Evolutionary conservation across 2,888 invertebrate genomes (phyloP), one percentile per base, ranked within the genome.

Genomic region (Sminthurides aquaticus): DNA sequence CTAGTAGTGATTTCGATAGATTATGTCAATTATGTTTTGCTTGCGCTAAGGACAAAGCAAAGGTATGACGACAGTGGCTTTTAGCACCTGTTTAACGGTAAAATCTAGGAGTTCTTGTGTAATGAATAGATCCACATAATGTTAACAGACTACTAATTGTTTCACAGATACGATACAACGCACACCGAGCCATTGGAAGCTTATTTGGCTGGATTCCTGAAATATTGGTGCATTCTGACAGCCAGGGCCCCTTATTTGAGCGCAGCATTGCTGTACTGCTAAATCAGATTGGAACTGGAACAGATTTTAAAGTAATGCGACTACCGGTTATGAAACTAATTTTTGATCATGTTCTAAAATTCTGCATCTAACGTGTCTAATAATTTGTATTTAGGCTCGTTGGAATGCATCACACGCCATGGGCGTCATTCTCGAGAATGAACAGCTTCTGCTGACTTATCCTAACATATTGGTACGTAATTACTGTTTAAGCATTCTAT

Each of bases 321-420:
- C n/a, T 18, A 49, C 20, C 3, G 29, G 29, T 18, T 59, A 18
- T 57, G 24, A 24, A 11, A 59, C 2, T 43, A 8, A 2, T 57
- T 20, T 5, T 24, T 11, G 3, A 20, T 11, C 8, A 26, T 29
- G 2, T 57, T 28, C 3, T 3, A 25, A 3, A 2, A 22, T 8
- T 18, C 18, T 11, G n/a, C n/a, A n/a, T n/a, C n/a, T n/a, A n/a
- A n/a, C n/a, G 52, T 20, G 5, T 52, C n/a, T 34, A 34, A 34
- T 20, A 28, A 18, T 55, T 28, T 22, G 3, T 2, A 2, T 25
- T 28, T 29, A 66, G 66, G 66, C 62, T 28, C 66, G 66, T 43
- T 66, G 66, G 66, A 66, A 66, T 59, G 66, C 66, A 18, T 52
- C 66, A 15, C 62, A 66, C 60, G 66, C 66, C 18, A 20, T 63